Evolutionary conservation across 1,140 invertebrate genomes (phyloP), one percentile per base, ranked within the genome.

Genomic region (Aphelenchoides avenae): DNA sequence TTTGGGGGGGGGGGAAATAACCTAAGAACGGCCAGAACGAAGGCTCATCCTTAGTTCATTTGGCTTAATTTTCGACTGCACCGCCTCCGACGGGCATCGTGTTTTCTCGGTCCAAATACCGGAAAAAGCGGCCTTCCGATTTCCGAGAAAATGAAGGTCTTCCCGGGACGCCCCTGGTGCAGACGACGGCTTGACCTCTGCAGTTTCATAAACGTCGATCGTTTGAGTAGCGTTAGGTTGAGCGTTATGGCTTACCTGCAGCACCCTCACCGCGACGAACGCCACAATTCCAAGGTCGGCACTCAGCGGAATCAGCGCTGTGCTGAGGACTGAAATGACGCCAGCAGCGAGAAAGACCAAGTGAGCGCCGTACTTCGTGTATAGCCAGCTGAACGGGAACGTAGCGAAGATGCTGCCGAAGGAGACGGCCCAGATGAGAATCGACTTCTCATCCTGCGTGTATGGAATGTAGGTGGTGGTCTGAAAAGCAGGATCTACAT

Each of bases 261-360:
- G 13, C 24, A 68, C 29, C 15, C 62, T 44, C 18, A 53, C 18
- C 3, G 39, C 24, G 18, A 60, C 37, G 39, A 68, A 51, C 33
- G 22, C 47, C 7, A 6, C 22, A 37, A 62, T 61, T 7, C 64
- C 64, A 18, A 34, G 18, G 7, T 29, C 29, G 20, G 61, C 63
- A 29, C 55, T 46, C 3, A 68, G 5, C 4, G 61, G 61, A 42
- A 64, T 48, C 3, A 68, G 26, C 6, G 52, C 58, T 4, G 61
- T 64, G 1, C 54, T 31, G 15, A 70, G 7, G 15, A 58, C 13
- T 6, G 64, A 68, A 3, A 61, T n/a, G n/a, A 64, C 22, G 3
- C 61, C 61, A 4, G 61, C 64, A 5, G 7, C 29, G n/a, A 64
- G 52, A 29, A 64, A 68, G 1, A 68, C 65, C 22, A 30, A 69